Percentiles rank a stretch among this genome's conserved stretches.
These are phyloP conservation scores for Ruditapes philippinarum DNA, from an alignment of 1,140 invertebrate species.

Conservation along the genomic window DNA sequence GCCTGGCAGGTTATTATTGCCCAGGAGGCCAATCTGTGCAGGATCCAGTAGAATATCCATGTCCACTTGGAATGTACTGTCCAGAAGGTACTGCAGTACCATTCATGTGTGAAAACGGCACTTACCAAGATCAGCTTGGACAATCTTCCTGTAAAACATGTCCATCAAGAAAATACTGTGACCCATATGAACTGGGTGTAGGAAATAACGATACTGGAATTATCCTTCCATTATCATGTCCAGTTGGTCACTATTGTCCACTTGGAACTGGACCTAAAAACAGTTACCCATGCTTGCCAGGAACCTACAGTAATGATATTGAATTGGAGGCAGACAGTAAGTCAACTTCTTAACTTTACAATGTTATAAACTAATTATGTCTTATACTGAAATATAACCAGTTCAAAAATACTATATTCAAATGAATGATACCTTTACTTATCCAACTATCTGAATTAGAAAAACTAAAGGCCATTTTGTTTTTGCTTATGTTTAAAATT, in stretches of 20 bases:
- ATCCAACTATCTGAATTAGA: too few species aligned
- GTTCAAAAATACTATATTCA: too few species aligned
- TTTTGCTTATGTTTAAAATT: too few species aligned
- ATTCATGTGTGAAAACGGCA: conserved; percentile 79
- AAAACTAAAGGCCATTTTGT: too few species aligned
- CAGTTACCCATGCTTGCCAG: conserved; percentile 80
- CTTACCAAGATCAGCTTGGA: conserved; percentile 69
- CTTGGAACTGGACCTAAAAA: conserved; percentile 75
- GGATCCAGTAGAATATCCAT: conserved; percentile 74
- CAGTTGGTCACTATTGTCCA: conserved; percentile 82
- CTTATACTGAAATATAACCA: too few species aligned
- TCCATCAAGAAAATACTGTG: conserved; percentile 80
- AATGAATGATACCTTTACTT: too few species aligned
- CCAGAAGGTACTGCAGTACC: conserved; percentile 78
- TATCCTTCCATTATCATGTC: conserved; percentile 76
- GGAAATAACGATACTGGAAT: conserved; percentile 80
- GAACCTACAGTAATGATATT: conserved; percentile 74
- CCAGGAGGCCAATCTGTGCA: conserved; percentile 80
- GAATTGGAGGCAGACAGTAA: conserved; percentile 73
- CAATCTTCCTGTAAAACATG: conserved; percentile 77
- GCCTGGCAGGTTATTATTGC: conserved; percentile 82
- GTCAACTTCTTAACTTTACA: conserved; percentile 4
- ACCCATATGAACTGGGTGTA: conserved; percentile 77
- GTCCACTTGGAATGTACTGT: conserved; percentile 82
- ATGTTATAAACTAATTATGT: too few species aligned